These are phyloP conservation scores for Argyra leucocephala DNA, from an alignment of 2,888 invertebrate species.

Conservation along the genomic window DNA sequence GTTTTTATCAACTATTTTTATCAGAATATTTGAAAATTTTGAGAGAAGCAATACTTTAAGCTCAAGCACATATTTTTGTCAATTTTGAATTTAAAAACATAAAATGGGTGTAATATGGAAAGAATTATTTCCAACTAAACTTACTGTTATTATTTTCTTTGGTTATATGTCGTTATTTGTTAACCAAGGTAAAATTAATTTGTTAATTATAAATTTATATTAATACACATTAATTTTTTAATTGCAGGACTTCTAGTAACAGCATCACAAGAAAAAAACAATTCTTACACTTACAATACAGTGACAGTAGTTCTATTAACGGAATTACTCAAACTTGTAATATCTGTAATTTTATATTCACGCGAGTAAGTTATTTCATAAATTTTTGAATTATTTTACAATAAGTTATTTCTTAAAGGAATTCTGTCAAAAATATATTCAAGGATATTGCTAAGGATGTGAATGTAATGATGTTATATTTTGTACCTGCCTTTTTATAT, in stretches of 20 bases:
- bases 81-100: no score
- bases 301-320: constrained; percentile 80
- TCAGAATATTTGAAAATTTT: no score
- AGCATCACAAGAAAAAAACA: constrained; percentile 72
- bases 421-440: constrained; percentile 25
- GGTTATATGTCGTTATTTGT: constrained; percentile 82
- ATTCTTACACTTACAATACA: constrained; percentile 77
- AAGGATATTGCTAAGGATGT: constrained; percentile 49
- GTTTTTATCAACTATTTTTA: no score
- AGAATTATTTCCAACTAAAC: constrained; percentile 75
- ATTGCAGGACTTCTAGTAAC: constrained; percentile 79
- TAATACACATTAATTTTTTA: constrained; percentile 17
- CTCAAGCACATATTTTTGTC: no score
- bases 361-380: constrained; percentile 49
- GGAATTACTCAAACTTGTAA: constrained; percentile 72
- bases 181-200: constrained; percentile 65
- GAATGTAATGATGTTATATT: constrained; percentile 66
- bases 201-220: constrained; percentile 6
- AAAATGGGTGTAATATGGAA: constrained; percentile 44
- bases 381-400: background rate
- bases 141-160: constrained; percentile 70
- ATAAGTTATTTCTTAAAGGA: constrained; percentile 23
- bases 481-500: constrained; percentile 83
- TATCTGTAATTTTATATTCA: constrained; percentile 62
- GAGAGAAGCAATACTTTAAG: no score